Evolutionary conservation across 2,797 vertebrate genomes (phyloP).

Genomic region (Discoglossus pictus): DNA sequence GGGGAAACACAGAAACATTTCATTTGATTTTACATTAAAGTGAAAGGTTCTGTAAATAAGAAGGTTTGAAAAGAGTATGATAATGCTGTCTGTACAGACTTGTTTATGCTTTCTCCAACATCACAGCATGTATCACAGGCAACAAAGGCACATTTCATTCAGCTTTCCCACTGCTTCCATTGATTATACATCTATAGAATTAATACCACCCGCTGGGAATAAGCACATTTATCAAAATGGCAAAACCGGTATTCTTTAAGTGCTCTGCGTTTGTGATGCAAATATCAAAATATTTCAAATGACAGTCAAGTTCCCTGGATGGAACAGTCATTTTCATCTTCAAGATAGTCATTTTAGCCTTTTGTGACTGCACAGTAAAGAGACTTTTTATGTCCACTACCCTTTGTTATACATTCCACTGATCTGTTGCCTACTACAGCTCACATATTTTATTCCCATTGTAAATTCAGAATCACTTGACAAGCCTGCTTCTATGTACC

Average conservation of each 20-base stretch:
- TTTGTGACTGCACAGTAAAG: background rate
- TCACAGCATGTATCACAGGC: conserved; percentile 1
- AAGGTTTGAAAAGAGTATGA: conserved; percentile 8
- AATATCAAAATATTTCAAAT: conserved; percentile 6
- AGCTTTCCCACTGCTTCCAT: conserved; percentile 21
- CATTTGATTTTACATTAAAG: background rate
- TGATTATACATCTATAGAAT: conserved; percentile 21
- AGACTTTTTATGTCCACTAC: too few species aligned
- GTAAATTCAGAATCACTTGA: too few species aligned
- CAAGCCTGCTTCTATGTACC: too few species aligned
- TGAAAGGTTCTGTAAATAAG: conserved; percentile 18
- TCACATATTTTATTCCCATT: too few species aligned
- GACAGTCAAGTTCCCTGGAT: background rate
- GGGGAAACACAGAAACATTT: too few species aligned
- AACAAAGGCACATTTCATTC: conserved; percentile 18
- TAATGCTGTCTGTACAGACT: conserved; percentile 13
- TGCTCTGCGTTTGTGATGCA: background rate
- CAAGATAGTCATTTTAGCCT: background rate
- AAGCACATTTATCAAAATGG: conserved; percentile 12
- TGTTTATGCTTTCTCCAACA: conserved; percentile 11
- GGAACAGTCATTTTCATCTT: background rate
- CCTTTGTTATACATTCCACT: background rate
- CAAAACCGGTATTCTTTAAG: conserved; percentile 8
- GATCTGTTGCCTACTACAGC: background rate
- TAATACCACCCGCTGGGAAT: conserved; percentile 3